Conservation (phyloP, 2,797 vertebrate genomes). For the Peromyscus attwateri region DNA sequence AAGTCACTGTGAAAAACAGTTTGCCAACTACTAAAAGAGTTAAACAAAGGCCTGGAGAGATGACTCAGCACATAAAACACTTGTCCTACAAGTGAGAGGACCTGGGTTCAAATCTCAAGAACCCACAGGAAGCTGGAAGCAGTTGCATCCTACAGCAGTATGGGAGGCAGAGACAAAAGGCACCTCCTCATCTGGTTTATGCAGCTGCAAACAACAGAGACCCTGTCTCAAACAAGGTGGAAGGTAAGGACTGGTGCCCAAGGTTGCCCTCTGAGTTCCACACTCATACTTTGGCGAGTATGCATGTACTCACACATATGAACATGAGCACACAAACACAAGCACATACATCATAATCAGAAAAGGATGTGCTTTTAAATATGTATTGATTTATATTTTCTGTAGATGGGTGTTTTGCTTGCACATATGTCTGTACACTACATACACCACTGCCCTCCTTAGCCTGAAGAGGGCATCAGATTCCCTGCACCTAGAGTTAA, state of each 20-base stretch:
- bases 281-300: neutral
- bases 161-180: neutral
- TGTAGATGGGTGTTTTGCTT: neutral
- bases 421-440: neutral
- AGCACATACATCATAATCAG: neutral
- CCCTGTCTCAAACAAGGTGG: neutral
- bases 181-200: neutral
- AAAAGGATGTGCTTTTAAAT: neutral
- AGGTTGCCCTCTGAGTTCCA: neutral
- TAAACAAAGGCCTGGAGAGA: neutral
- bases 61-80: neutral
- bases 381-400: neutral
- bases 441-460: neutral
- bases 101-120: neutral
- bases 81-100: neutral
- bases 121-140: neutral
- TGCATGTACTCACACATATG: neutral
- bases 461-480: neutral
- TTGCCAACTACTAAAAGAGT: neutral
- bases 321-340: neutral
- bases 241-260: neutral
- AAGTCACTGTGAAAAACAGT: slow-evolving; percentile 21
- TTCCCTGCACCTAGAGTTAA: neutral
- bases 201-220: neutral
- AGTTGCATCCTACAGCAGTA: neutral